A percentile compares a stretch with the other conserved stretches of the same genome.
These are phyloP conservation scores for Chaetodon trifascialis DNA, from an alignment of 2,113 vertebrate species.

Conservation along the genomic window DNA sequence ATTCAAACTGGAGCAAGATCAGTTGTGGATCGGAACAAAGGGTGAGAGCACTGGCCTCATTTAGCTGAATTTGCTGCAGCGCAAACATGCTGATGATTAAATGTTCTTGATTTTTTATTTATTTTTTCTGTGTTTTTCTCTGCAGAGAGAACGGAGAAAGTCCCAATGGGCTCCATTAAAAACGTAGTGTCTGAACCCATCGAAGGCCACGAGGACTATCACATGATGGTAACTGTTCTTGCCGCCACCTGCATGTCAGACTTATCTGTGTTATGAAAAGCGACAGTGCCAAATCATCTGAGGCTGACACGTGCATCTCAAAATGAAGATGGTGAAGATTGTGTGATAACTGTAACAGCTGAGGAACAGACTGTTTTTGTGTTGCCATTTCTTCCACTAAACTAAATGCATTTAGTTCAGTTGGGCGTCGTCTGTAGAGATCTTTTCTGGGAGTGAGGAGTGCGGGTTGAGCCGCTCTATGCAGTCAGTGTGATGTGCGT, in stretches of 20 bases:
- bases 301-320: neutral
- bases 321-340: neutral
- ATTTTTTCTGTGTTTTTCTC: constrained; percentile 29
- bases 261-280: neutral
- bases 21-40: constrained; percentile 99
- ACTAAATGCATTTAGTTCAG: no score
- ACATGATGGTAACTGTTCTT: constrained; percentile 93
- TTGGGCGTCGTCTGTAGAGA: neutral
- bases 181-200: constrained; percentile 98
- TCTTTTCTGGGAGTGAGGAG: neutral
- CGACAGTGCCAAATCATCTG: neutral
- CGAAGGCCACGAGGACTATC: constrained; percentile 97
- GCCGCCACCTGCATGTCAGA: neutral
- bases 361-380: neutral
- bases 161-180: constrained; percentile 99
- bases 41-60: constrained; percentile 81
- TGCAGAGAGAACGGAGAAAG: constrained; percentile 97
- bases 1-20: constrained; percentile 99
- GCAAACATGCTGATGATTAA: neutral
- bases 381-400: neutral
- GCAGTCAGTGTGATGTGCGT: constrained; percentile 8
- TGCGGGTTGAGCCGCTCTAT: constrained; percentile 3
- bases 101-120: neutral
- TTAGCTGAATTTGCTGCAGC: neutral
- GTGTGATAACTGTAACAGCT: neutral